Evolutionary conservation across 2,888 invertebrate genomes (phyloP), one percentile per base, ranked within the genome.

Genomic region (Limnephilus lunatus): DNA sequence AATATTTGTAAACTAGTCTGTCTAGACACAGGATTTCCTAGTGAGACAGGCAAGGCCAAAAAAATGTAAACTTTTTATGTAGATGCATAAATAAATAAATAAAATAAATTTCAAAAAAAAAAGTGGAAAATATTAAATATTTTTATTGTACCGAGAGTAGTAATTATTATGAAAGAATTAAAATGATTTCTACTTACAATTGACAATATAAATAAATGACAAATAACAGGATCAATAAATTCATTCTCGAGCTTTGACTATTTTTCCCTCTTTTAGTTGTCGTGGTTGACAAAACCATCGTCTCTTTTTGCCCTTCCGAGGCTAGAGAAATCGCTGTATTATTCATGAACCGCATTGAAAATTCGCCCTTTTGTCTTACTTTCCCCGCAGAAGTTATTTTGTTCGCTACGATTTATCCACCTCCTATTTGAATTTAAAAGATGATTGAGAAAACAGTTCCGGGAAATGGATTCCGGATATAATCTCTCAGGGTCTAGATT

Each of bases 271-370:
- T 68, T n/a, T 68, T n/a, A 9, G 68, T 25, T 68, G 25, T 9
- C n/a, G 25, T 68, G 68, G 5, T 68, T n/a, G 9, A 68, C 25
- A 25, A 68, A 68, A 25, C 68, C 25, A 25, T n/a, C 25, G 25
- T 25, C 68, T 68, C 68, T 68, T 68, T 82, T 44, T 39, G n/a
- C 11, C 19, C 88, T 31, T 25, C 9, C 88, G 30, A 68, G 68
- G 68, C 19, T 31, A 68, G 88, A 30, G 31, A 32, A 32, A 88
- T 88, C 32, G 15, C 68, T 44, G 31, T 48, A 86, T 86, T 86
- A 88, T 88, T 88, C 88, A 88, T 68, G 88, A 88, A 88, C 14
- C 88, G 15, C 68, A 68, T 88, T 88, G 88, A 88, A 68, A 85
- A 88, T 68, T 88, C 88, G 9, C 53, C 48, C 25, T 68, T 68